Evolutionary conservation across 2,888 invertebrate genomes (phyloP).

Genomic region (Tubiluchus corallicola): DNA sequence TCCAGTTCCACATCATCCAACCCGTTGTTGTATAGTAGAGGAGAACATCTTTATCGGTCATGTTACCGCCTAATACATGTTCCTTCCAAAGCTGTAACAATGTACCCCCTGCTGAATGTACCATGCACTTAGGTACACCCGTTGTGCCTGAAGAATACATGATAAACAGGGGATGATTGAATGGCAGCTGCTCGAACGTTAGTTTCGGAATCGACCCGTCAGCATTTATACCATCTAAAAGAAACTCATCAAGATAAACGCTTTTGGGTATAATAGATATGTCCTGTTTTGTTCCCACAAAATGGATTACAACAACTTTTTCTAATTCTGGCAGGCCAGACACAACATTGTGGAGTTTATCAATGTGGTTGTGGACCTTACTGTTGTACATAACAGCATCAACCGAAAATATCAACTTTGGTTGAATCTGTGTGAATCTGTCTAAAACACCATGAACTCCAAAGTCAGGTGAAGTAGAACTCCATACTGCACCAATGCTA

Average conservation of each 20-base stretch:
- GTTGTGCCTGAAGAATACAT: conserved; percentile 41
- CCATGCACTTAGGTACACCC: conserved; percentile 39
- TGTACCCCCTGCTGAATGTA: conserved; percentile 38
- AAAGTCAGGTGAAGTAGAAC: conserved; percentile 36
- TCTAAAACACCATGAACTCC: conserved; percentile 34
- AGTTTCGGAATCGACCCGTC: conserved; percentile 18
- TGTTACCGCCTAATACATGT: conserved; percentile 35
- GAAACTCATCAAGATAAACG: conserved; percentile 23
- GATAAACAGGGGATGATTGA: conserved; percentile 37
- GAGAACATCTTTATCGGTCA: conserved; percentile 32
- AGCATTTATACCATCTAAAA: conserved; percentile 15
- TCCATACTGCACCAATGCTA: conserved; percentile 37
- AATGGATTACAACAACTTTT: conserved; percentile 25
- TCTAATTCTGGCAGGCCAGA: conserved; percentile 24
- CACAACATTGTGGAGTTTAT: conserved; percentile 33
- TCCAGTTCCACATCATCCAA: conserved; percentile 45
- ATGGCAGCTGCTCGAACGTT: conserved; percentile 34
- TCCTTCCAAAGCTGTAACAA: conserved; percentile 37
- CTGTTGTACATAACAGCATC: conserved; percentile 37
- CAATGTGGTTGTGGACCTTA: conserved; percentile 32
- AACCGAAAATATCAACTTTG: conserved; percentile 36
- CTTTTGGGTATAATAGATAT: too few relatives aligned
- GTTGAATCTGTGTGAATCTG: conserved; percentile 34
- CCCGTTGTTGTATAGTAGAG: conserved; percentile 39
- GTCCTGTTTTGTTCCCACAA: conserved; percentile 20